These are phyloP conservation scores for Drosophila tristis DNA, from an alignment of 1,140 invertebrate genomes.

Conservation along the genomic window DNA sequence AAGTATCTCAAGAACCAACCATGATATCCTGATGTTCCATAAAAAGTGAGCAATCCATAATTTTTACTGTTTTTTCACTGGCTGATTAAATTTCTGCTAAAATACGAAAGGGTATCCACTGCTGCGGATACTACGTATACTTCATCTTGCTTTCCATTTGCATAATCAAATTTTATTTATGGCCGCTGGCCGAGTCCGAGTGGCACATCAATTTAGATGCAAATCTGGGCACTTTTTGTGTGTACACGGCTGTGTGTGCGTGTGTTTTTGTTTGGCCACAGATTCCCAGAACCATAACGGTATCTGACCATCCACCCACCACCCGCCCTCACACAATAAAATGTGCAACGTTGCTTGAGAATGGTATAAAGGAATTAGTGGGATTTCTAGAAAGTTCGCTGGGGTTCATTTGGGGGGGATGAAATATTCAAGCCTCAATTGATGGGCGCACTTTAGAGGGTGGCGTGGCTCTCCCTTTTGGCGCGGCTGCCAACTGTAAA, in stretches of 20 bases:
- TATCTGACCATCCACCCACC: background rate
- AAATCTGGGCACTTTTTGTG: slow-evolving; percentile 30
- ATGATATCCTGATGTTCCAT: no score
- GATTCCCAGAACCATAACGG: slow-evolving; percentile 1
- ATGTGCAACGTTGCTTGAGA: no score
- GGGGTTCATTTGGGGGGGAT: slow-evolving; percentile 38
- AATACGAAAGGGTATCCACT: no score
- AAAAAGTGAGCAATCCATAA: no score
- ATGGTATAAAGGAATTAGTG: no score
- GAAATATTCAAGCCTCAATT: slow-evolving; percentile 29
- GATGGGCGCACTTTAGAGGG: slow-evolving; percentile 49
- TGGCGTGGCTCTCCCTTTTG: slow-evolving; percentile 9
- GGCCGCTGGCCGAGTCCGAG: slow-evolving; percentile 2
- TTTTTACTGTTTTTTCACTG: no score
- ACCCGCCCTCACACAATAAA: background rate
- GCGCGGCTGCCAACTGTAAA: slow-evolving; percentile 18
- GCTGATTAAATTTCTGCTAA: no score
- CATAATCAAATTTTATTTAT: slow-evolving; percentile 50
- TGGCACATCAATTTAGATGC: slow-evolving; percentile 41
- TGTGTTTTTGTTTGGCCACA: slow-evolving; percentile 20
- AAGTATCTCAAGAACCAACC: no score
- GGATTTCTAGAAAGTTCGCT: slow-evolving; percentile 40
- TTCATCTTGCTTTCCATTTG: slow-evolving; percentile 24
- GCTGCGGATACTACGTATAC: no score
- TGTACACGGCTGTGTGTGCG: background rate